Evolutionary conservation across 2,113 vertebrate species (phyloP), one percentile per base, ranked within the genome.

Genomic region (Clupea harengus): DNA sequence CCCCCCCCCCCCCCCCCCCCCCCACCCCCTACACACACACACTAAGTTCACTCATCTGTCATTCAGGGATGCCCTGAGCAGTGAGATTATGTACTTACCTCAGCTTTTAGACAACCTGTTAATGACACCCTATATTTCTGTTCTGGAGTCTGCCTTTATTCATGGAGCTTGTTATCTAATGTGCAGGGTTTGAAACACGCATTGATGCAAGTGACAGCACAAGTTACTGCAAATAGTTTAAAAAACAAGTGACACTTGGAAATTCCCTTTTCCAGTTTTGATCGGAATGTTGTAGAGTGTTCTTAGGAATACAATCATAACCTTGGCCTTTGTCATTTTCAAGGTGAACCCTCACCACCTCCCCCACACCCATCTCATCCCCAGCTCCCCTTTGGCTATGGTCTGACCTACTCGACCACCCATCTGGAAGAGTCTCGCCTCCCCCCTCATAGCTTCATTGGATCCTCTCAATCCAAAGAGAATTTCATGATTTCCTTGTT

Each of bases 361-460:
- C 39, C 28, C 72, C 72, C 72, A 15, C 32, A 15, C 72, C 72
- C 72, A 78, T 78, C 72, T 78, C 72, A 44, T 78, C 72, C 32
- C 72, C 5, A 78, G 72, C 39, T 78, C 25, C 72, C 72, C 72
- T 39, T 39, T 39, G 72, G 72, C 72, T 39, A 32, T 32, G 10
- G 28, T 13, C 11, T 78, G 72, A 78, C 72, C 72, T 39, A 78
- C 32, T 78, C 72, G 25, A 78, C 72, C 72, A 78, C 72, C 72
- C 72, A 78, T 78, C 72, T 78, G 72, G 72, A 78, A 78, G 72
- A 78, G 13, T 39, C 32, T 78, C 28, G 13, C 72, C 72, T 39
- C 28, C 72, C 72, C 72, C 72, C 15, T 32, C 54, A n/a, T 78
- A 5, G 4, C 28, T 39, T 78, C 28, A 78, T 32, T 78, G 25